These are phyloP conservation scores for Anorthoa munda DNA, from an alignment of 2,888 invertebrate species.

Conservation along the genomic window DNA sequence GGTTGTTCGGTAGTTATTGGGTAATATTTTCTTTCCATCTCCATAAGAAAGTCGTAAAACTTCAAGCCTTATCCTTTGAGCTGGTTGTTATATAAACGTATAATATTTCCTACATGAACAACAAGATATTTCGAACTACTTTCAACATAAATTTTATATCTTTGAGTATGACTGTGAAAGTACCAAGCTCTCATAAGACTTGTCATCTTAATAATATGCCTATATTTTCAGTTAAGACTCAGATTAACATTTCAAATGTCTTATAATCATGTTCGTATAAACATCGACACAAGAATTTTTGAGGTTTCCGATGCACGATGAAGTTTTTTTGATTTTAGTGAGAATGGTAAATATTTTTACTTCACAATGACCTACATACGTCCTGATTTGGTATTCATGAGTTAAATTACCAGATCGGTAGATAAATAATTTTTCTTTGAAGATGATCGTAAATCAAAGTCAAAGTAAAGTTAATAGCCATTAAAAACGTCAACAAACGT, in stretches of 20 bases:
- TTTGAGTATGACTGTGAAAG: background rate
- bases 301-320: background rate
- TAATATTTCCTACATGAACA: slow-evolving; percentile 33
- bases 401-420: background rate
- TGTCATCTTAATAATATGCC: background rate
- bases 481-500: no score
- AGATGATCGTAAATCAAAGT: no score
- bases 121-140: slow-evolving; percentile 7
- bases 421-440: no score
- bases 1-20: slow-evolving; percentile 43
- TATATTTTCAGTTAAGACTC: background rate
- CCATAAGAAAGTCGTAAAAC: slow-evolving; percentile 51
- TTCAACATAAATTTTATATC: slow-evolving; percentile 14
- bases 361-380: background rate
- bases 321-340: background rate
- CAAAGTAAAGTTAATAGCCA: no score
- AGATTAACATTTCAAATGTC: background rate
- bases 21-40: slow-evolving; percentile 49
- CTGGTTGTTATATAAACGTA: slow-evolving; percentile 20
- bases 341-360: background rate
- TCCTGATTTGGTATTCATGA: background rate
- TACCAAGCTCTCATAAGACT: background rate
- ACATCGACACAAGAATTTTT: no score
- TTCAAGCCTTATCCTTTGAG: slow-evolving; percentile 39
- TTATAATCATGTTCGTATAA: background rate